Percentiles rank a stretch among this genome's conserved stretches.
phyloP scores from a whole-genome alignment of 2,888 invertebrate species.

The Bruchidius siliquastri region DNA sequence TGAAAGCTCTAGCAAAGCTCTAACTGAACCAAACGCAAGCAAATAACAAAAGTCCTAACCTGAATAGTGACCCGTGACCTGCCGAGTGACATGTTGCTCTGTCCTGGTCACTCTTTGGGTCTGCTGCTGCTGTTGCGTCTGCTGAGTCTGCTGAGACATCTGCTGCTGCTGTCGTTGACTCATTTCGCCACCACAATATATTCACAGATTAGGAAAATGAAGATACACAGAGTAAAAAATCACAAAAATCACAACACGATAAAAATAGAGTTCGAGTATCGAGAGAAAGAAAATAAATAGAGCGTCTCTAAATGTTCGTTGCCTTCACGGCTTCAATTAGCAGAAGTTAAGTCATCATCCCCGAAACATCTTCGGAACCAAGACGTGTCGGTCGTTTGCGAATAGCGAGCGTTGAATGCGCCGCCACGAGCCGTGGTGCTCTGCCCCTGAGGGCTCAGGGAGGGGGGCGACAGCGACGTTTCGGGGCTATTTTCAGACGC shows the following conservation, averaged over 20 bases:
- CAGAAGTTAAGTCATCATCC: conserved; percentile 74
- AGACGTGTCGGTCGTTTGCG: conserved; percentile 90
- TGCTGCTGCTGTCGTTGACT: conserved; percentile 73
- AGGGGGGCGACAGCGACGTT: conserved; percentile 19
- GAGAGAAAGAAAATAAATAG: conserved; percentile 27
- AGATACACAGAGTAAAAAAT: conserved; percentile 30
- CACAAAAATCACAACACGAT: conserved; percentile 41
- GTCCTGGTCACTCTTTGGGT: conserved; percentile 60
- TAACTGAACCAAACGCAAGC: neutral
- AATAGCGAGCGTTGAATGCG: conserved; percentile 82
- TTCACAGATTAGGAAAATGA: conserved; percentile 21
- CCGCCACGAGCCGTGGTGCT: conserved; percentile 28
- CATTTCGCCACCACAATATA: conserved; percentile 26
- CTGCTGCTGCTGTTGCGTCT: conserved; percentile 51
- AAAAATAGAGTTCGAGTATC: conserved; percentile 12
- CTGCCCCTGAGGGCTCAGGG: conserved; percentile 19
- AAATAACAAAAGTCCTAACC: conserved; percentile 45
- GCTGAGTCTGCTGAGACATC: conserved; percentile 46
- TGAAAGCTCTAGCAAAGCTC: neutral
- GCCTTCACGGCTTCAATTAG: conserved; percentile 56
- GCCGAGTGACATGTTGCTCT: conserved; percentile 74
- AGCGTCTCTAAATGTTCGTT: conserved; percentile 33
- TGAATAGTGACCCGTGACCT: conserved; percentile 69
- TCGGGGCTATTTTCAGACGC: conserved; percentile 40
- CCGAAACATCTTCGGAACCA: conserved; percentile 61